Conservation (phyloP, 2,113 vertebrate genomes). For the Ictidomys tridecemlineatus region DNA sequence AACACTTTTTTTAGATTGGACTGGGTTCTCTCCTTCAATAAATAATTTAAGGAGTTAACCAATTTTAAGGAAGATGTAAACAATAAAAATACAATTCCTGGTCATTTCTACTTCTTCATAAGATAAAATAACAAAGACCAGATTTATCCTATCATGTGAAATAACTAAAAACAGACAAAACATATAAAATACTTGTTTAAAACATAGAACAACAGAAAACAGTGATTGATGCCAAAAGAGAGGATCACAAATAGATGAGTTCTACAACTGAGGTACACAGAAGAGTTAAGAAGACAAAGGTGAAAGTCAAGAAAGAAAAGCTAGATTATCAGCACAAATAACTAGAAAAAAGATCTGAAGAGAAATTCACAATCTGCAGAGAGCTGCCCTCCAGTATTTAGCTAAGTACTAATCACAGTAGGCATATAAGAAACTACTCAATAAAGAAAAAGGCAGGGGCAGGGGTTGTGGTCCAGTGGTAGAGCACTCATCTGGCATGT, state of each 20-base stretch:
- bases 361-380: not conserved
- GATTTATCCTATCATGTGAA: constrained; percentile 17
- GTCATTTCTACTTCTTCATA: constrained; percentile 11
- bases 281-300: not conserved
- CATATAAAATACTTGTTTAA: not conserved
- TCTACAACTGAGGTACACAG: not conserved
- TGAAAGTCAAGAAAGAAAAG: constrained; percentile 3
- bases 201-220: not conserved
- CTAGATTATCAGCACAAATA: not conserved
- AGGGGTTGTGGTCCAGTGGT: no score
- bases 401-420: not conserved
- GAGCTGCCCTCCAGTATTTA: not conserved
- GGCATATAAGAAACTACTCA: not conserved
- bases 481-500: no score
- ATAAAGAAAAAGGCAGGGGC: not conserved
- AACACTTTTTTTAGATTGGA: not conserved
- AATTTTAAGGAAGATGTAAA: constrained; percentile 35
- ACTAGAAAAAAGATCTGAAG: not conserved
- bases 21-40: constrained; percentile 37
- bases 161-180: not conserved
- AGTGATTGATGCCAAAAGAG: not conserved
- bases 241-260: not conserved
- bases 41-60: constrained; percentile 25
- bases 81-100: constrained; percentile 7
- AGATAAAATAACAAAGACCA: not conserved